Evolutionary conservation across 2,888 invertebrate genomes (phyloP).

Genomic region (Heliconius aoede): DNA sequence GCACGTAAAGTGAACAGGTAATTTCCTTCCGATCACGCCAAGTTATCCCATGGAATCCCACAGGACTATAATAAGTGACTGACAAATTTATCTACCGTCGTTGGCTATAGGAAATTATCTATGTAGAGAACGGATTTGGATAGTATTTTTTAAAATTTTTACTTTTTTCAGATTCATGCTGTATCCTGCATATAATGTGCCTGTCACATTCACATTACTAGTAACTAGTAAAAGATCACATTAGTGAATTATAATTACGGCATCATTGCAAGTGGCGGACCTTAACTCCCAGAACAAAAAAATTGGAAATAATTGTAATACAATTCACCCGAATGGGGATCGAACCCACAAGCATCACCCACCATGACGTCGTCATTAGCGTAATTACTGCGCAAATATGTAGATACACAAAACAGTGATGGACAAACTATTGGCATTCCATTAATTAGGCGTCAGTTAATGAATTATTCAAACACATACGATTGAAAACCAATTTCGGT

Average conservation of each 20-base stretch:
- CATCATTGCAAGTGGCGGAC: too few relatives aligned
- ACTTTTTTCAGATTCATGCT: not conserved
- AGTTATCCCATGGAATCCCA: not conserved
- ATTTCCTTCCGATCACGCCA: slow-evolving; percentile 9
- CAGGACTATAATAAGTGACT: not conserved
- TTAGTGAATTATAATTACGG: too few relatives aligned
- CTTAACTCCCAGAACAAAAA: too few relatives aligned
- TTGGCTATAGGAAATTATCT: not conserved
- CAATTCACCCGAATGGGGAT: not conserved
- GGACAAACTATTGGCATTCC: slow-evolving; percentile 22
- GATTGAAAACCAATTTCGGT: slow-evolving; percentile 28
- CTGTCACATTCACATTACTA: too few relatives aligned
- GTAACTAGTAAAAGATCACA: too few relatives aligned
- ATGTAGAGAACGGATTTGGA: not conserved
- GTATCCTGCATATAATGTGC: not conserved
- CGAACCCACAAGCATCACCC: not conserved
- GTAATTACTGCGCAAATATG: not conserved
- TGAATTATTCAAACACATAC: slow-evolving; percentile 29
- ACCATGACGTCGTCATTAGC: not conserved
- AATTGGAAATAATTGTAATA: too few relatives aligned
- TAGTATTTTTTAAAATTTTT: not conserved
- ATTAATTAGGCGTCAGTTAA: slow-evolving; percentile 26
- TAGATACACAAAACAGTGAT: slow-evolving; percentile 6
- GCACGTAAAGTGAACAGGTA: not conserved
- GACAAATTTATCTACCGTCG: not conserved